phyloP scores from a whole-genome alignment of 1,140 invertebrate species.

The Atopsyche davidsoni region DNA sequence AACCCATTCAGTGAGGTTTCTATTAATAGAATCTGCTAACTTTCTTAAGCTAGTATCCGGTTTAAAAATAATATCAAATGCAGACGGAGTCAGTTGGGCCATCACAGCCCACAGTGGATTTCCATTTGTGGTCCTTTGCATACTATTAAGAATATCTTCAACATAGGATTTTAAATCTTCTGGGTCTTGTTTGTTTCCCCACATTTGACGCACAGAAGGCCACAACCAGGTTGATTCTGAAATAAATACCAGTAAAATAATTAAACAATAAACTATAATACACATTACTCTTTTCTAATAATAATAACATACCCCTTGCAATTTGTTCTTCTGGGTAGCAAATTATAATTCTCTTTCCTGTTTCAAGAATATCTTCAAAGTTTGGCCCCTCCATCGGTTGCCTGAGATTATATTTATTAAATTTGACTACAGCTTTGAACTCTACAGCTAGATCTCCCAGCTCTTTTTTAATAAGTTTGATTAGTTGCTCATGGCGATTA shows the following conservation, averaged over 20 bases:
- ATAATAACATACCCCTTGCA: conserved; percentile 36
- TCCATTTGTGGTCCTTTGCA: conserved; percentile 33
- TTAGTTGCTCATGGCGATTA: conserved; percentile 45
- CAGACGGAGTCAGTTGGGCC: conserved; percentile 63
- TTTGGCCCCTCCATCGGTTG: conserved; percentile 45
- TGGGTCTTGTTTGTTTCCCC: conserved; percentile 53
- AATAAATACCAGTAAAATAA: conserved; percentile 17
- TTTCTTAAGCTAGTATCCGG: conserved; percentile 53
- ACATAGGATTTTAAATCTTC: conserved; percentile 49
- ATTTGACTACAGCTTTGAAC: conserved; percentile 10
- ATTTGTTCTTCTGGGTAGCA: conserved; percentile 47
- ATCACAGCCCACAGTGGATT: conserved; percentile 61
- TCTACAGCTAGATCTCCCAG: conserved; percentile 48
- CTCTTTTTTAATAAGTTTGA: conserved; percentile 49
- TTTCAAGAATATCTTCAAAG: conserved; percentile 54
- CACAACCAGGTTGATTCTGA: conserved; percentile 53
- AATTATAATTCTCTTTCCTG: conserved; percentile 51
- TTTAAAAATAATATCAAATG: conserved; percentile 54
- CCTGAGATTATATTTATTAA: conserved; percentile 35
- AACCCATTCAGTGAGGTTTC: conserved; percentile 57
- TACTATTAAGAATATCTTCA: conserved; percentile 40
- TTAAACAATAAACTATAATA: conserved; percentile 8
- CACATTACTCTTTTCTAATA: conserved; percentile 1
- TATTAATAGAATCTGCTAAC: conserved; percentile 57
- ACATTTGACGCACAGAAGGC: conserved; percentile 55